Evolutionary conservation across 2,113 vertebrate genomes (phyloP).

Genomic region (Eleginops maclovinus): DNA sequence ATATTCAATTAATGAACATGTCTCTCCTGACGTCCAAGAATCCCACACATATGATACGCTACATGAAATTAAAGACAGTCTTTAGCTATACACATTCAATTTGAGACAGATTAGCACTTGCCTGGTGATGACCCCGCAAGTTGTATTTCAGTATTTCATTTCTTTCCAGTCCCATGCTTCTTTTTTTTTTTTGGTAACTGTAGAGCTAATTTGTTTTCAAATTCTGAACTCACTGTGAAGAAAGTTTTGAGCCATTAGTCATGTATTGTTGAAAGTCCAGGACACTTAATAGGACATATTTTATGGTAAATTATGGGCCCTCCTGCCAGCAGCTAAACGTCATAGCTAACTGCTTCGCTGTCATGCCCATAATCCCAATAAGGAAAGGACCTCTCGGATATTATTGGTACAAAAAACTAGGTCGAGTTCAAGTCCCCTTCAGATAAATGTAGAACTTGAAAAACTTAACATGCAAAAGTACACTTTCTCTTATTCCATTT

Average conservation of each 20-base stretch:
- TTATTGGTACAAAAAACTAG: constrained; percentile 38
- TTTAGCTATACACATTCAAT: neutral
- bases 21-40: no score
- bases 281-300: constrained; percentile 44
- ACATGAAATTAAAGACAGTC: neutral
- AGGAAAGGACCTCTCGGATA: constrained; percentile 35
- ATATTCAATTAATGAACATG: no score
- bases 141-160: neutral
- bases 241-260: constrained; percentile 40
- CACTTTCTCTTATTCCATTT: neutral
- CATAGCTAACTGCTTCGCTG: constrained; percentile 45
- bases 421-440: constrained; percentile 24
- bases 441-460: constrained; percentile 8
- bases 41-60: neutral
- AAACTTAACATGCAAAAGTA: constrained; percentile 8
- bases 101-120: neutral
- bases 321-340: constrained; percentile 51
- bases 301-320: constrained; percentile 51
- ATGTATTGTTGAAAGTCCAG: constrained; percentile 25
- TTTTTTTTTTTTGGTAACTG: neutral
- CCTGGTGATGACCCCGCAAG: neutral
- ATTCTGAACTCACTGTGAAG: neutral
- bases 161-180: neutral
- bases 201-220: constrained; percentile 18
- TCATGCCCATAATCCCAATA: constrained; percentile 57